Conservation (phyloP, 2,888 invertebrate species). For the Agrotis ipsilon region DNA sequence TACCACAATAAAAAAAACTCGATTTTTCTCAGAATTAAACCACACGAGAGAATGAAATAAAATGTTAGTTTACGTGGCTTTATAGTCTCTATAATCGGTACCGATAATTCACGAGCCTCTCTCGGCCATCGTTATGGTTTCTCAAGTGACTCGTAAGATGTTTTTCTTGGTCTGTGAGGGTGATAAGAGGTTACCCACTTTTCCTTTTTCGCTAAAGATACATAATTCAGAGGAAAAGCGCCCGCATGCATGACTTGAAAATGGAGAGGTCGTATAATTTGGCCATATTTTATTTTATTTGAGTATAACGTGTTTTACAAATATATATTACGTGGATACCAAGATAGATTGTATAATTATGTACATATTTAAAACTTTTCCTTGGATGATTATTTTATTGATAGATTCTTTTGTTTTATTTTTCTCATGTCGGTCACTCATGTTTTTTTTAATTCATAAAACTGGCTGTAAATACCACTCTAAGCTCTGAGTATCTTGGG, state of each 20-base stretch:
- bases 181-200: not conserved
- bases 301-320: not conserved
- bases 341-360: not conserved
- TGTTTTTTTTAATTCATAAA: too few relatives aligned
- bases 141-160: constrained; percentile 25
- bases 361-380: not conserved
- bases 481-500: too few relatives aligned
- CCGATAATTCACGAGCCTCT: constrained; percentile 28
- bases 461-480: too few relatives aligned
- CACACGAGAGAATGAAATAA: constrained; percentile 33
- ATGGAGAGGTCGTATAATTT: not conserved
- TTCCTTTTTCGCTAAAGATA: not conserved
- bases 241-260: not conserved
- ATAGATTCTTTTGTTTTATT: not conserved
- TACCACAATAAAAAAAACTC: too few relatives aligned
- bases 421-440: too few relatives aligned
- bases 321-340: not conserved
- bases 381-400: too few relatives aligned
- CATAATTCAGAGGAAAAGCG: not conserved
- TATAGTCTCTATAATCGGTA: constrained; percentile 27
- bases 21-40: constrained; percentile 23
- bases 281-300: not conserved
- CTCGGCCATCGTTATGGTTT: constrained; percentile 13
- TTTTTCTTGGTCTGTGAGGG: constrained; percentile 16
- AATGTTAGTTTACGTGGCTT: constrained; percentile 14